Percentiles rank a stretch among this genome's conserved stretches.
These are phyloP conservation scores for Manacus vitellinus DNA, from an alignment of 2,113 vertebrate genomes.

Conservation along the genomic window DNA sequence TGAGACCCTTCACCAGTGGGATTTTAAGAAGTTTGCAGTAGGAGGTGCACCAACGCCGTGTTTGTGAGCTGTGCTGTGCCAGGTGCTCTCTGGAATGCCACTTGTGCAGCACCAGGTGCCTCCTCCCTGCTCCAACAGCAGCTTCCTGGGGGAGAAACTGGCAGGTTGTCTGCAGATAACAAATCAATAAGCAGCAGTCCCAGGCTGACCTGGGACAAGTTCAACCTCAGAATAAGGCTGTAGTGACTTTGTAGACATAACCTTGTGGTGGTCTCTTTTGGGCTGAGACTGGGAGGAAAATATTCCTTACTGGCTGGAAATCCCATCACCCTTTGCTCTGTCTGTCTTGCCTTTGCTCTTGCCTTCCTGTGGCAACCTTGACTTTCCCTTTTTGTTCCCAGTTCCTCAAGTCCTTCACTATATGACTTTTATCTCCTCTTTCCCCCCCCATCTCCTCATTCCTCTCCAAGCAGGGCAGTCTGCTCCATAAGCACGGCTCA, in stretches of 20 bases:
- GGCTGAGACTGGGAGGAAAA: not conserved
- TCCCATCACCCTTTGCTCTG: not conserved
- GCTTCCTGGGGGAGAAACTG: not conserved
- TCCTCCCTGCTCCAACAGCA: not conserved
- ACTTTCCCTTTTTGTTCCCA: not conserved
- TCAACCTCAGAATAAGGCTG: rapidly evolving
- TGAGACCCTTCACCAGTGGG: not conserved
- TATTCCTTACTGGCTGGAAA: not conserved
- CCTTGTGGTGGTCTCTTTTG: not conserved
- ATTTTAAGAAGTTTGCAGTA: not conserved
- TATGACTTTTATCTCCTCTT: not conserved
- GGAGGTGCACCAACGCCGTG: not conserved
- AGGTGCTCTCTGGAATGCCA: not conserved
- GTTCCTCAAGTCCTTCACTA: not conserved
- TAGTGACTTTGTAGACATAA: not conserved
- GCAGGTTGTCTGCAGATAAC: not conserved
- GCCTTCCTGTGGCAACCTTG: not conserved
- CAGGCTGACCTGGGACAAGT: not conserved
- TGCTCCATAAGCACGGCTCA: not conserved
- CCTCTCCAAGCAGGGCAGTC: not conserved
- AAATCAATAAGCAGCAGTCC: too few species aligned
- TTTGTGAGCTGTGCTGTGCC: not conserved
- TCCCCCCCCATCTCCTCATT: not conserved
- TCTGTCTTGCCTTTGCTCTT: not conserved
- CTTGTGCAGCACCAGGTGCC: not conserved